phyloP scores from a whole-genome alignment of 1,140 invertebrate genomes.

The Pachyrhynchus sulphureomaculatus region DNA sequence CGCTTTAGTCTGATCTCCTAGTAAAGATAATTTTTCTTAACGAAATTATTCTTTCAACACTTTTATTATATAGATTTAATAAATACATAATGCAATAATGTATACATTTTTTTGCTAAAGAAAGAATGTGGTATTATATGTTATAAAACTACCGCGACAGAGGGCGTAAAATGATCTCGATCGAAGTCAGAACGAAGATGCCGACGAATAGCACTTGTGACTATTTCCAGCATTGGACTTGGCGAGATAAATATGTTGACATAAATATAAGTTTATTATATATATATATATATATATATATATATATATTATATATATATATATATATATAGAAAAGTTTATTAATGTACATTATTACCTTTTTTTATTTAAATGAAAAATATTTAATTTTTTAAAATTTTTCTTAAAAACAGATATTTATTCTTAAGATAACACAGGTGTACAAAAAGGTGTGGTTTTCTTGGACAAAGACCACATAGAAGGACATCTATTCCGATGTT shows the following conservation, averaged over 20 bases:
- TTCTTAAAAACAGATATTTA: too few species aligned
- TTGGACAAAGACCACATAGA: too few species aligned
- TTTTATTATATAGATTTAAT: not conserved
- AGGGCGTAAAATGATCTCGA: conserved; percentile 26
- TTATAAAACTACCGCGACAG: conserved; percentile 10
- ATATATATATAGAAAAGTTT: not conserved
- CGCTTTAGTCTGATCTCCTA: too few species aligned
- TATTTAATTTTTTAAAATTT: too few species aligned
- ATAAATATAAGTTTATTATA: not conserved
- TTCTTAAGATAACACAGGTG: too few species aligned
- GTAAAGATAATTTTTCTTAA: not conserved
- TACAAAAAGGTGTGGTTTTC: too few species aligned
- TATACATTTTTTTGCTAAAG: too few species aligned
- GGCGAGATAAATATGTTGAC: not conserved
- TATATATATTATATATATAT: not conserved
- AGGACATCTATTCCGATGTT: too few species aligned
- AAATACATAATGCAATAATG: not conserved
- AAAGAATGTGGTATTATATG: not conserved
- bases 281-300: not conserved
- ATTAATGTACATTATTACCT: too few species aligned
- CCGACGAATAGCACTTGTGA: conserved; percentile 12
- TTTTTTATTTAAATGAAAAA: too few species aligned
- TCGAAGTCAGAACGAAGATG: conserved; percentile 29
- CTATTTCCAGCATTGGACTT: not conserved
- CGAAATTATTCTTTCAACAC: not conserved